Conservation (phyloP, 2,797 vertebrate species). For the Zalophus californianus region DNA sequence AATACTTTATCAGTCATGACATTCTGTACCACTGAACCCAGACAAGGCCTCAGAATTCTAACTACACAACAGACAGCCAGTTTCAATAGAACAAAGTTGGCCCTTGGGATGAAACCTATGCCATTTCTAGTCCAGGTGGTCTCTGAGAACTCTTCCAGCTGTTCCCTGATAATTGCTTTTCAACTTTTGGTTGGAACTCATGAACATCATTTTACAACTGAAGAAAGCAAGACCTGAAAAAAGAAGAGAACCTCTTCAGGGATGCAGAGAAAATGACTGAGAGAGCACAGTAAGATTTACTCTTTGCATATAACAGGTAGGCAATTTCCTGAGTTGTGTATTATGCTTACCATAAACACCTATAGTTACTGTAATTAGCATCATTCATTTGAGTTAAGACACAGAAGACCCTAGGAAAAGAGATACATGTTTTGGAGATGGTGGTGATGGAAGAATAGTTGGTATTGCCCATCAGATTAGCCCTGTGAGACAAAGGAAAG, state of each 20-base stretch:
- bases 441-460: neutral
- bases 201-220: neutral
- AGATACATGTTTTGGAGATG: constrained; percentile 15
- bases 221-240: neutral
- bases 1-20: neutral
- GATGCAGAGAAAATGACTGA: neutral
- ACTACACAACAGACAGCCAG: neutral
- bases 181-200: neutral
- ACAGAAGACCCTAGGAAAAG: constrained; percentile 7
- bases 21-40: neutral
- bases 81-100: neutral
- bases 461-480: neutral
- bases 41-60: constrained; percentile 1
- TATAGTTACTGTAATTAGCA: neutral
- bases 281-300: neutral
- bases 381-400: constrained; percentile 39
- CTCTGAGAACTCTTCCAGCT: neutral
- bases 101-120: neutral
- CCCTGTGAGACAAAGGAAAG: neutral
- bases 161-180: neutral
- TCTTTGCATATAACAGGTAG: neutral
- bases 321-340: neutral
- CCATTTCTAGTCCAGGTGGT: constrained; percentile 22
- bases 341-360: neutral
- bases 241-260: neutral